Conservation (phyloP, 2,888 invertebrate genomes). For the Lissonota sp. region DNA sequence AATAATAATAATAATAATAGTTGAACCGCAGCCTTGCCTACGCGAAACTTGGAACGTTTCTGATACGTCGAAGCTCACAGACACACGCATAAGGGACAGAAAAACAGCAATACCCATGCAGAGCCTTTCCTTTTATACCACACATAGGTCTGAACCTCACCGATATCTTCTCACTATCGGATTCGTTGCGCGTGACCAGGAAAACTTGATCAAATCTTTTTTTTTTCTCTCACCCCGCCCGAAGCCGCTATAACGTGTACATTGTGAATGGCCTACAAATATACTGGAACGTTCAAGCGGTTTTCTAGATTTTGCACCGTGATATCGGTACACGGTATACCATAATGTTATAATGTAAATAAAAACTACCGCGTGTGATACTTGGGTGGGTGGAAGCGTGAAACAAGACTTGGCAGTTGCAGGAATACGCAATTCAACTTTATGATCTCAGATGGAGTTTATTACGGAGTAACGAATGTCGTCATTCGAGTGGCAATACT, state of each 20-base stretch:
- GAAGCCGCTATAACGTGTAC: not conserved
- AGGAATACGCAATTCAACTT: not conserved
- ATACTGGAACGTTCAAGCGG: not conserved
- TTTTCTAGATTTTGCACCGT: slow-evolving; percentile 1
- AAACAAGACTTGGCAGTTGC: not conserved
- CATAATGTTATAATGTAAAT: not conserved
- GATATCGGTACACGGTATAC: not conserved
- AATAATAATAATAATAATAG: not conserved
- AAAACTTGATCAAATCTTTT: slow-evolving; percentile 53
- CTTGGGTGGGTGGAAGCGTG: not conserved
- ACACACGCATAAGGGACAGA: slow-evolving; percentile 18
- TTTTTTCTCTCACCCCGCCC: not conserved
- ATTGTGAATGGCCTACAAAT: slow-evolving; percentile 15
- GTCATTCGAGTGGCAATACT: no score
- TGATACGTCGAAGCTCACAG: slow-evolving; percentile 1
- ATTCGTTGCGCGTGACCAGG: slow-evolving; percentile 59
- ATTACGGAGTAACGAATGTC: no score
- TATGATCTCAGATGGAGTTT: no score
- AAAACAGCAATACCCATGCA: slow-evolving; percentile 28
- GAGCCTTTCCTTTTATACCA: slow-evolving; percentile 58
- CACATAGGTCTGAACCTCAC: slow-evolving; percentile 16
- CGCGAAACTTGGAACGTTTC: slow-evolving; percentile 33
- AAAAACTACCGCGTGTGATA: not conserved
- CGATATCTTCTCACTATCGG: slow-evolving; percentile 58
- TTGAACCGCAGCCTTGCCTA: slow-evolving; percentile 21